Conservation (phyloP, 2,888 invertebrate genomes). For the Macrostomum cliftonense region DNA sequence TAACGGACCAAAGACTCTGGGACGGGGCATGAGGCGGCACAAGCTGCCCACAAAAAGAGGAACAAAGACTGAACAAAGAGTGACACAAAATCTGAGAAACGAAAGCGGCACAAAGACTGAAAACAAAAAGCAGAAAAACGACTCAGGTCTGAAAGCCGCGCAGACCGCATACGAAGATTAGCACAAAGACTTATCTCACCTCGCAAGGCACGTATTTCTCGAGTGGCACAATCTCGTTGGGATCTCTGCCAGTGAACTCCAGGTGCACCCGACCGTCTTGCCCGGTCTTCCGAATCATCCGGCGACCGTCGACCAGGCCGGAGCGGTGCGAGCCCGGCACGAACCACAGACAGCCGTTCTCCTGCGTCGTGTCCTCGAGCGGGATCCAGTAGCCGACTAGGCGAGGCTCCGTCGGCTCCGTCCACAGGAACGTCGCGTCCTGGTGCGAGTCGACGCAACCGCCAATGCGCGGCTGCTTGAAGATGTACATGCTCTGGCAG, state of each 20-base stretch:
- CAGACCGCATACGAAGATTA: too few relatives aligned
- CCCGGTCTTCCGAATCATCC: constrained; percentile 77
- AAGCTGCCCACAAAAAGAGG: too few relatives aligned
- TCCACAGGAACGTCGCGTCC: constrained; percentile 68
- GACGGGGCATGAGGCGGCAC: too few relatives aligned
- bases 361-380: constrained; percentile 68
- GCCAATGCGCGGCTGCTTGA: constrained; percentile 71
- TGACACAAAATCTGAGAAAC: neutral
- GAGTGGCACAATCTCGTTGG: neutral
- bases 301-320: constrained; percentile 69
- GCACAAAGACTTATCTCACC: too few relatives aligned
- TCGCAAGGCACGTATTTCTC: too few relatives aligned
- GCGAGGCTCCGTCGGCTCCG: constrained; percentile 50
- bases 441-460: constrained; percentile 49
- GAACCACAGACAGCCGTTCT: constrained; percentile 87
- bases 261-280: constrained; percentile 50
- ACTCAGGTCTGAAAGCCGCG: too few relatives aligned
- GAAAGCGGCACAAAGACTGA: neutral
- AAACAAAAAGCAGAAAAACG: too few relatives aligned
- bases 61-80: too few relatives aligned
- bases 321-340: constrained; percentile 78
- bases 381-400: constrained; percentile 85
- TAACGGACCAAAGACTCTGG: too few relatives aligned
- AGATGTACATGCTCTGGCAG: constrained; percentile 85
- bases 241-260: neutral